Evolutionary conservation across 2,113 vertebrate genomes (phyloP), one percentile per base, ranked within the genome.

Genomic region (Psilopsiagon aymara): DNA sequence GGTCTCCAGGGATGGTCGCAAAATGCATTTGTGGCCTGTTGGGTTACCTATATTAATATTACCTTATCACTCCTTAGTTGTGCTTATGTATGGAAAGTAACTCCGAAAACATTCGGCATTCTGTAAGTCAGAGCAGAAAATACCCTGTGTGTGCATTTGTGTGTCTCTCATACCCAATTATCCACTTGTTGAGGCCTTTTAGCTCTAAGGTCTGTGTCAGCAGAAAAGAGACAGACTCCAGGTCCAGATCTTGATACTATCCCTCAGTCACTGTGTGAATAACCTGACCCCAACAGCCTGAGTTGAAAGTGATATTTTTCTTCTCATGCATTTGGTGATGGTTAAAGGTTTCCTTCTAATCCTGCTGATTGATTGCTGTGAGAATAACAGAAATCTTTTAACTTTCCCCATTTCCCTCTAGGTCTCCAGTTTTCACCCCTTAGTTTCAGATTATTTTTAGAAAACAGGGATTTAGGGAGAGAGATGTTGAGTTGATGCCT

Each of bases 111-210:
- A 60, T 31, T 20, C 0, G 0, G 7, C 4, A 10, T 27, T 41
- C 47, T 29, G 9, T 59, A 13, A 53, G 19, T 10, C 0, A 2
- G 28, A 90, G 41, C 28, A 77, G 46, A 89, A 74, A 62, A 55
- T 55, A 18, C 12, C 15, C 16, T 67, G 8, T 28, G 35, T 18
- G 37, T 13, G 17, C 17, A 3, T 0, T 0, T 19, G 20, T 35
- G 47, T 75, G 57, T 63, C 17, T 37, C 33, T 82, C 31, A 28
- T 16, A 35, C 31, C 25, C 11, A 16, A 46, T 51, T 29, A 64
- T 31, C 43, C 37, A 20, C 11, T 27, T 80, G 17, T 27, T 3
- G 1, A 75, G 74, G 51, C 13, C 43, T 70, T 74, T 53, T 69
- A 86, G 51, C 43, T 44, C 28, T 35, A 25, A 68, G 23, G 17